Base-by-base conservation (phyloP, 2,113 vertebrate species). In the Coturnix japonica region DNA sequence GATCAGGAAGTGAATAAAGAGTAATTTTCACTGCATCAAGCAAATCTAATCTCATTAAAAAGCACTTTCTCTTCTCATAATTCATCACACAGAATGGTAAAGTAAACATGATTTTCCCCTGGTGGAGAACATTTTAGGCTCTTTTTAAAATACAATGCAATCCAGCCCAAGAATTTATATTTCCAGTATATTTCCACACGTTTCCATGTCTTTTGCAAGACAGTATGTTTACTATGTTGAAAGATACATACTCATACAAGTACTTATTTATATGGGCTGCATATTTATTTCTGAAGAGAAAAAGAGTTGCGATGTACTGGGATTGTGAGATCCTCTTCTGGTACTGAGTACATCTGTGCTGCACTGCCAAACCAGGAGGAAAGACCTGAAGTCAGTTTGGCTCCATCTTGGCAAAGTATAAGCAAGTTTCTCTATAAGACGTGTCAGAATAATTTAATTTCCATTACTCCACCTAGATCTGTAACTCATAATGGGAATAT, bases 21-120 rank as follows among this genome's bases (percentile, higher is more conserved):
- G 41, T 72, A 44, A 90, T 95, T 92, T 83, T 92, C 70, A 85
- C 41, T 69, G 76, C 44, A 90, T 72, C 73, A 59, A 90, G 44
- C 82, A 88, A 83, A 83, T 47, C 54, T 70, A 86, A 93, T 83
- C 81, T 88, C 70, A 92, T 94, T 93, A 86, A 81, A 94, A 88
- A 93, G 44, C 57, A 93, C 61, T 86, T 95, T 81, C 35, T 84
- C 22, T 61, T 86, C 82, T 79, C 69, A 61, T 90, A 90, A 91
- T 86, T 95, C 57, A 86, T 13, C 65, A 88, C 39, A 60, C 12
- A 86, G 67, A 94, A 92, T 41, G 35, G 23, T 75, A 74, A 86
- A 92, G 47, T 44, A 87, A 94, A 84, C 70, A 41, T 6, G 25
- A 23, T 63, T 84, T 92, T 88, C 69, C 49, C 28, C 53, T 78